Conservation (phyloP, 2,113 vertebrate genomes). For the Odobenus rosmarus region DNA sequence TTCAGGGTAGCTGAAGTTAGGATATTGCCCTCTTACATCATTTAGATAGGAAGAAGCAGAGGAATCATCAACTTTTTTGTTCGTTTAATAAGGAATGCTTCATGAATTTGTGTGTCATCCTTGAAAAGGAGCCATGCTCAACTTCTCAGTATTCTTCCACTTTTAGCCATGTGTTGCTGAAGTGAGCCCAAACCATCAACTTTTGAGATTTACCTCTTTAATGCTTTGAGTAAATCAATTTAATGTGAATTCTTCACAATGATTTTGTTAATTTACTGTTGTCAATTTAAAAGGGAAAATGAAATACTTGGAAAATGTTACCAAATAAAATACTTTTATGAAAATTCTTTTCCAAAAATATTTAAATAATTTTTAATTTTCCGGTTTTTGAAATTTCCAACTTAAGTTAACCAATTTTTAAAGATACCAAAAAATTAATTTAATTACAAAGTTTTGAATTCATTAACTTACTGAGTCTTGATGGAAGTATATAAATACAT, state of each 20-base stretch:
- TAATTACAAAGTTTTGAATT: not conserved
- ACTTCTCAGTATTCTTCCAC: not conserved
- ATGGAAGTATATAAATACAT: not conserved
- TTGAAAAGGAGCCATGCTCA: not conserved
- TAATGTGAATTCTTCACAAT: not conserved
- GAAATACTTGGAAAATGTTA: not conserved
- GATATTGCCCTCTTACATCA: not conserved
- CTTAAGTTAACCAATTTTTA: not conserved
- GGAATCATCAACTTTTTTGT: not conserved
- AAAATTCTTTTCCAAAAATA: not conserved
- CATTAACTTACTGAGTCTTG: not conserved
- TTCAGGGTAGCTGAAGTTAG: not conserved
- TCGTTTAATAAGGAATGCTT: not conserved
- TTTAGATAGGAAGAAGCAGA: not conserved
- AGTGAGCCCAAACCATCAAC: not conserved
- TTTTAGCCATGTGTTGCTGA: not conserved
- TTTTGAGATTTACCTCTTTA: not conserved
- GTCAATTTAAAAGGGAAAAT: not conserved
- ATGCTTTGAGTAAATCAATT: not conserved
- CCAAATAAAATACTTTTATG: not conserved
- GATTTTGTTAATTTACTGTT: not conserved
- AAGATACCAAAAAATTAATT: not conserved
- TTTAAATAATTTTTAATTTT: not conserved
- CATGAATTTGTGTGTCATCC: not conserved
- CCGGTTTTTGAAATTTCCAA: not conserved